Percentiles rank a stretch among this genome's conserved stretches.
Conservation (phyloP, 2,888 invertebrate species). For the Coelogynopora nodosa region DNA sequence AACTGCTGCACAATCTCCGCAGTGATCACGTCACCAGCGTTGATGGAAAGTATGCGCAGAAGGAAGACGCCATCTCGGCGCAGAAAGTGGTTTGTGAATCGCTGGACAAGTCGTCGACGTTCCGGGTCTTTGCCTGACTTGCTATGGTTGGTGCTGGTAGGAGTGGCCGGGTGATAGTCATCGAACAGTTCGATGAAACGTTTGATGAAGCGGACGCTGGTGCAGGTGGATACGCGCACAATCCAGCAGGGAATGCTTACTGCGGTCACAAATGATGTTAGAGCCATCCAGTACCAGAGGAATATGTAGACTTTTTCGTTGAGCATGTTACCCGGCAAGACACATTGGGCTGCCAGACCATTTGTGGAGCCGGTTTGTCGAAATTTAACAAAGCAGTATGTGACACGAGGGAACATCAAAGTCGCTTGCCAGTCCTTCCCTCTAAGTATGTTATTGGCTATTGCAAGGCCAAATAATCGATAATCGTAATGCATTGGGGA, state of each 20-base stretch:
- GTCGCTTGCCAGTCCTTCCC: constrained; percentile 43
- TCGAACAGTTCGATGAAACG: background rate
- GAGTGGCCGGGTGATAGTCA: background rate
- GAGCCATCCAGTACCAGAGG: constrained; percentile 38
- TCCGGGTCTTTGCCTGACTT: background rate
- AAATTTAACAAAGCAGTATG: constrained; percentile 34
- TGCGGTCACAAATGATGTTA: background rate
- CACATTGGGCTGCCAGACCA: constrained; percentile 36
- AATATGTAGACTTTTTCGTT: constrained; percentile 44
- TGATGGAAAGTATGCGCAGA: background rate
- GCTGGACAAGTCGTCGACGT: background rate
- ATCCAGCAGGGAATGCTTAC: constrained; percentile 34
- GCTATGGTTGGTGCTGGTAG: background rate
- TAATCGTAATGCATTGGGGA: background rate
- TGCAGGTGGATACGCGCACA: background rate
- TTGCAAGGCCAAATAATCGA: constrained; percentile 19
- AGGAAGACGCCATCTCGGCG: background rate
- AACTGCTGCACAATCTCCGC: background rate
- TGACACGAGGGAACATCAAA: constrained; percentile 41
- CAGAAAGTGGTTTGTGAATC: background rate
- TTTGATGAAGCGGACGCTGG: background rate
- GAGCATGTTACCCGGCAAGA: constrained; percentile 43
- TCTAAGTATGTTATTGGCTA: background rate
- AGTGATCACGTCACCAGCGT: background rate
- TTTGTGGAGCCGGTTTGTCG: constrained; percentile 9